Percentiles rank a stretch among this genome's conserved stretches.
phyloP scores from a whole-genome alignment of 2,888 invertebrate genomes.

The Tenthredo amoena region DNA sequence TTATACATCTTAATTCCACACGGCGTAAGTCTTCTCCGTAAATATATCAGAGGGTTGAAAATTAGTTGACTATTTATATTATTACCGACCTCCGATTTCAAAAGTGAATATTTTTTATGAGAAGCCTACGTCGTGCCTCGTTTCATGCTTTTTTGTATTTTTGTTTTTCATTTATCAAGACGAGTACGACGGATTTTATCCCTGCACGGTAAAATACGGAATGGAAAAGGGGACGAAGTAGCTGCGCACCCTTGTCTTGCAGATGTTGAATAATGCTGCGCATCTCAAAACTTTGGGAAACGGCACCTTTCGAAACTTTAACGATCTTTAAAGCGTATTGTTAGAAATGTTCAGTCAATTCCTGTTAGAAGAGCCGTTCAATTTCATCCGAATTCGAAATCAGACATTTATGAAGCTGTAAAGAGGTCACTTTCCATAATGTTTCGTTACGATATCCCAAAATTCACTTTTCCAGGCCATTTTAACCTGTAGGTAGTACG shows the following conservation, averaged over 20 bases:
- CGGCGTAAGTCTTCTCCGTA: not conserved
- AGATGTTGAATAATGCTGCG: conserved; percentile 8
- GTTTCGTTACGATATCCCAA: too few species aligned
- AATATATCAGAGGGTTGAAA: not conserved
- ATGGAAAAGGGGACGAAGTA: not conserved
- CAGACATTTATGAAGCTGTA: too few species aligned
- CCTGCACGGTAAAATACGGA: not conserved
- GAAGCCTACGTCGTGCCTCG: too few species aligned
- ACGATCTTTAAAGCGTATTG: not conserved
- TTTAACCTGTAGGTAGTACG: too few species aligned
- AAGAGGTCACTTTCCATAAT: too few species aligned
- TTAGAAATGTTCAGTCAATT: not conserved
- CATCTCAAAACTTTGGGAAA: not conserved
- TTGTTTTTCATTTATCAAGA: not conserved
- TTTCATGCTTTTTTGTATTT: not conserved
- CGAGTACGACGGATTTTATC: conserved; percentile 9
- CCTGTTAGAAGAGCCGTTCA: not conserved
- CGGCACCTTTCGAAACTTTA: not conserved
- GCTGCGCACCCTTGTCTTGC: conserved; percentile 8
- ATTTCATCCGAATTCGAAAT: too few species aligned
- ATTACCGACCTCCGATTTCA: not conserved
- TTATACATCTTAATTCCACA: not conserved
- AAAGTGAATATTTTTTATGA: not conserved
- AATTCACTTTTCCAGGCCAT: too few species aligned
- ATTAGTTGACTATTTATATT: too few species aligned